Percentiles rank a stretch among this genome's conserved stretches.
phyloP scores from a whole-genome alignment of 2,888 invertebrate genomes.

The Drosophila lacicola region DNA sequence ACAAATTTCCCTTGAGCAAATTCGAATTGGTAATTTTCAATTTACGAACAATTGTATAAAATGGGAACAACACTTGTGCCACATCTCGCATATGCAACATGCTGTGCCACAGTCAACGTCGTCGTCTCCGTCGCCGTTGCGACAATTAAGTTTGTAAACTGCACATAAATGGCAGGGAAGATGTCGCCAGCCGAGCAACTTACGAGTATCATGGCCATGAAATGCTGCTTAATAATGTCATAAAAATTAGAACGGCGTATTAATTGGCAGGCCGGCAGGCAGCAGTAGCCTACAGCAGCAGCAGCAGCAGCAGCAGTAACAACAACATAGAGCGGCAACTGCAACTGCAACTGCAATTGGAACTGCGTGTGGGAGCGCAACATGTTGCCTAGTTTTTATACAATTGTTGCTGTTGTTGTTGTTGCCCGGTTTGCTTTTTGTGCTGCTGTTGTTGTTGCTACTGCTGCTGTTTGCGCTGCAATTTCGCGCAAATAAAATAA shows the following conservation, averaged over 20 bases:
- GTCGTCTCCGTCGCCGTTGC: conserved; percentile 36
- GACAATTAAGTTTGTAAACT: conserved; percentile 78
- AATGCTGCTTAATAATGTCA: conserved; percentile 79
- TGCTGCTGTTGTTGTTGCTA: conserved; percentile 18
- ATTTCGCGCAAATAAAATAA: conserved; percentile 79
- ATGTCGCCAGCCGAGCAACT: conserved; percentile 59
- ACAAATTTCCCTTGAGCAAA: too few relatives aligned
- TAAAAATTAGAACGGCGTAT: conserved; percentile 81
- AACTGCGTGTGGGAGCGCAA: conserved; percentile 77
- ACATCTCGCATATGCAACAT: conserved; percentile 62
- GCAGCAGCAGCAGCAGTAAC: conserved; percentile 1
- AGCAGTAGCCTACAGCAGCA: conserved; percentile 16
- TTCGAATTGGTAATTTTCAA: neutral
- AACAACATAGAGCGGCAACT: conserved; percentile 1
- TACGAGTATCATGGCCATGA: conserved; percentile 63
- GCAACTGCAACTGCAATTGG: conserved; percentile 45
- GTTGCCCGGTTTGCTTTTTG: conserved; percentile 19
- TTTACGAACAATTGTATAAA: neutral
- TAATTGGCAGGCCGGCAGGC: conserved; percentile 71
- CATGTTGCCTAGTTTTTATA: conserved; percentile 69
- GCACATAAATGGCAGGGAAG: conserved; percentile 75
- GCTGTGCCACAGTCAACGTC: conserved; percentile 47
- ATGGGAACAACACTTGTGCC: conserved; percentile 1
- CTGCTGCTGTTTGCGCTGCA: conserved; percentile 57
- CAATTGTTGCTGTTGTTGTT: conserved; percentile 20